Base-by-base conservation (phyloP, 2,888 invertebrate species). In the Epirrita christyi region DNA sequence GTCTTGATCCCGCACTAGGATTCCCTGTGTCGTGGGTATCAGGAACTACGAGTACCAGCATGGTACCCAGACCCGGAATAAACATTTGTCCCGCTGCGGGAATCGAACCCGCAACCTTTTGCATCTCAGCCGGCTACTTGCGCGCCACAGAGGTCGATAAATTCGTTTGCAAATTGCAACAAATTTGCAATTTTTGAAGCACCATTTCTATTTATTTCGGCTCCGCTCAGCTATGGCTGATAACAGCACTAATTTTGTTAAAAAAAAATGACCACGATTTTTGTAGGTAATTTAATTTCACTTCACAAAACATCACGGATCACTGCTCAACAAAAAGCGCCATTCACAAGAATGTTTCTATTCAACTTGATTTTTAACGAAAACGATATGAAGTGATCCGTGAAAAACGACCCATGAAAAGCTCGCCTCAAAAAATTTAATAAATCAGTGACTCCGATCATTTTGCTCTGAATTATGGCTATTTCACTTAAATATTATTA, bases 351-450 rank as follows among this genome's bases (percentile, higher is more conserved):
- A 51, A 48, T 34, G 29, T 52, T 52, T 38, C 48, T 36, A 53
- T 58, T 53, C 29, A 40, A 43, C 21, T 44, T 14, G 29, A 36
- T 53, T 37, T 53, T 40, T 40, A 43, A 32, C 47, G 38, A 57
- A 48, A 57, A 48, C 38, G n/a, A 14, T 53, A 55, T 46, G 52
- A 57, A 66, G 57, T 61, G 64, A 59, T 57, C 64, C 56, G 66
- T 60, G 52, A 66, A 63, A 54, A 54, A 34, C 34, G 43, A 42
- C 32, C 44, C 40, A 49, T 62, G 53, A 59, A 59, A 64, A 50
- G 42, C 45, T 54, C 49, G 46, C 21, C 48, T 52, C 55, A 36
- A 63, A 62, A 62, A 34, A 59, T 53, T 60, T 52, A 52, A 61
- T 55, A 55, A 61, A 62, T 66, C 60, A 54, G 48, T 51, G 48